phyloP scores from a whole-genome alignment of 2,113 vertebrate species.

The Alethe diademata region DNA sequence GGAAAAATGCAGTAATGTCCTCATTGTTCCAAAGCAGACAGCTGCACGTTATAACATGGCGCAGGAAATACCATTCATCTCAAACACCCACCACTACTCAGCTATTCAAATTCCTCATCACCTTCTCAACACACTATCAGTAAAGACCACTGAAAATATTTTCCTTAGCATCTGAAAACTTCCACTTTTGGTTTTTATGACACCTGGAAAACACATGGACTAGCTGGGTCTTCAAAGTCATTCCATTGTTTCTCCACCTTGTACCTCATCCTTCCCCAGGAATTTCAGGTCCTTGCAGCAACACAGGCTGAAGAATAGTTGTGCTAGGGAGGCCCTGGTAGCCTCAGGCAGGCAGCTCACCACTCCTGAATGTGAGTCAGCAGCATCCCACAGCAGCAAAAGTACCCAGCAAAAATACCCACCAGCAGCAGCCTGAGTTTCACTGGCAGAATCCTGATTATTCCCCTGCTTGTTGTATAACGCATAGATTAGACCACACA shows the following conservation, averaged over 20 bases:
- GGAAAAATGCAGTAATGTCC: neutral
- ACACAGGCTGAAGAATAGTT: neutral
- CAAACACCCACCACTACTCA: neutral
- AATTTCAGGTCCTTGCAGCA: neutral
- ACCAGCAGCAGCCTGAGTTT: neutral
- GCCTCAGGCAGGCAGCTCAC: neutral
- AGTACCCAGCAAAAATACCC: neutral
- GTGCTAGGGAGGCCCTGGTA: neutral
- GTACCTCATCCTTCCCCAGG: fast-evolving
- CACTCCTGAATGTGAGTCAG: neutral
- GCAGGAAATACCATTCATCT: neutral
- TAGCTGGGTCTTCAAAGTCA: neutral
- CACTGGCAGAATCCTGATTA: neutral
- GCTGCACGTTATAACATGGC: neutral
- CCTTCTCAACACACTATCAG: neutral
- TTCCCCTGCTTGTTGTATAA: fast-evolving
- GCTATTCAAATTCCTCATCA: neutral
- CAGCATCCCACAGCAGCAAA: neutral
- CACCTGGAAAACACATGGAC: neutral
- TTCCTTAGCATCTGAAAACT: neutral
- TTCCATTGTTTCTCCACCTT: neutral
- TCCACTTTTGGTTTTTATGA: neutral
- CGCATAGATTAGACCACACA: neutral
- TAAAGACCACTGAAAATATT: neutral
- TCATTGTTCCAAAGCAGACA: neutral